Evolutionary conservation across 2,888 invertebrate species (phyloP), one percentile per base, ranked within the genome.

Genomic region (Drosophila merina): DNA sequence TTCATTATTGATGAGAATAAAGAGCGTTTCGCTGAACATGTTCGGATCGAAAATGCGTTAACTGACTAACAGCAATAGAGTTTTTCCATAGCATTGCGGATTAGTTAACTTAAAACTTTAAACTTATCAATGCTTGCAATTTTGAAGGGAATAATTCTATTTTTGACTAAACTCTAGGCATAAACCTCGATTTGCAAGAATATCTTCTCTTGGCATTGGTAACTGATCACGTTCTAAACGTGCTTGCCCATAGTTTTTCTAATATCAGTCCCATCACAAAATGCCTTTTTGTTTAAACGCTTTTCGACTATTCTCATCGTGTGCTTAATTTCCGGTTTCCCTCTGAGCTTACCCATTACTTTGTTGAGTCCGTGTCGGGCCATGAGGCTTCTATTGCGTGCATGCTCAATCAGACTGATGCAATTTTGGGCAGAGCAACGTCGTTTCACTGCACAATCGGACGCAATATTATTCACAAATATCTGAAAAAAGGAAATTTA

Each of bases 381-480:
- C 89, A 96, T 96, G 74, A 94, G 92, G 47, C 91, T 91, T 56
- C 92, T 92, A 89, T 96, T 96, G 57, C 96, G 93, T 72, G 95
- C 95, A 92, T 97, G 94, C 68, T 95, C 93, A 91, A 97, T 97
- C 58, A 97, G 93, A 66, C 95, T 94, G 40, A 97, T 94, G 62
- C 98, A 94, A 91, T 96, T 96, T 55, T 94, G 94, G 0, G 97
- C 95, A 31, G 97, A 95, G 26, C 96, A 95, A 74, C 99, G 94
- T 66, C 98, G 93, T 68, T 97, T 94, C 2, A 95, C 95, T 4
- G 97, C 95, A 74, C 96, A 95, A 10, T 91, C 91, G 0, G 89
- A 86, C 62, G 85, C 89, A 57, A 91, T 90, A 76, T 91, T 90
- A 75, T 91, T 94, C 48, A 92, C 83, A 70, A 92, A 91, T 69